Evolutionary conservation across 1,140 invertebrate genomes (phyloP), one percentile per base, ranked within the genome.

Genomic region (Chlorops oryzae): DNA sequence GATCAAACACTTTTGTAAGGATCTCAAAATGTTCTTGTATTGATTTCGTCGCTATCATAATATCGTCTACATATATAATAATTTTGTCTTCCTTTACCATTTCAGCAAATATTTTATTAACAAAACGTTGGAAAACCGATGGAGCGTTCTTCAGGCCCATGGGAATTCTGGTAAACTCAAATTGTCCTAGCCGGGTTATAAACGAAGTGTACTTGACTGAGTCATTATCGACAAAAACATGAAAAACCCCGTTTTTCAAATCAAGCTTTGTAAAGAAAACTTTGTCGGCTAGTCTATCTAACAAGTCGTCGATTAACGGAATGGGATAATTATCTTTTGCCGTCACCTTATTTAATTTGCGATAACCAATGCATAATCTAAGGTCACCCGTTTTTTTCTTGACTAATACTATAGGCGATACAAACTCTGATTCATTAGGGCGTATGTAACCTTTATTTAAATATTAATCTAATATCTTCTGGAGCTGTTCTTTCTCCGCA

Each of bases 361-460:
- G n/a, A 23, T 47, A 47, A 37, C 37, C 35, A 4, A 47, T 18
- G 21, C 45, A 47, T 34, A 47, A 35, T 37, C 45, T 35, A 15
- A 47, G 13, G 12, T 47, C 45, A 12, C 42, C 45, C 5, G 35
- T 18, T 47, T 47, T 47, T 47, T 37, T 37, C 27, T 40, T 13
- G 7, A 32, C 27, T 22, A 47, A 20, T 22, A 47, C 45, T 20
- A 47, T 47, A 22, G 45, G 45, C 15, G 45, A 47, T 12, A 21
- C 45, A 13, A 23, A 44, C 23, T 12, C 39, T 12, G 39, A 41
- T 17, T 41, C 18, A 20, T 21, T 41, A n/a, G n/a, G 35, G 5
- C 35, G n/a, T 10, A 37, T 37, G 35, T 15, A 6, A 15, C 20
- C 20, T 6, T 37, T 37, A 15, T 37, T 18, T n/a, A 37, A 37